Base-by-base conservation (phyloP, 2,797 vertebrate genomes). In the Tiaroga cobitis region DNA sequence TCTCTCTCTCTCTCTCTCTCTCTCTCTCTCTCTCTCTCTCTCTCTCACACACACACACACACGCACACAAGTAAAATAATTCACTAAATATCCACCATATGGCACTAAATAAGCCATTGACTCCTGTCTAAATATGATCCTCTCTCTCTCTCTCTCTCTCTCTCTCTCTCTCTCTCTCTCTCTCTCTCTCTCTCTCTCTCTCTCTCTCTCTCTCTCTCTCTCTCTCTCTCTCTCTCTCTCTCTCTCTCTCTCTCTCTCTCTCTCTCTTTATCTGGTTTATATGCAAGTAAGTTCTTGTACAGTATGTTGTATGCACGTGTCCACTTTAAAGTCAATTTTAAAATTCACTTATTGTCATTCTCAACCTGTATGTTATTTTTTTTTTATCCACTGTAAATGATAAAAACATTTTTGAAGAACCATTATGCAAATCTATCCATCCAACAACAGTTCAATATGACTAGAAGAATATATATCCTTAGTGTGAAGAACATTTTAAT, bases 41-140 rank as follows among this genome's bases (percentile, higher is more conserved):
- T n/a, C n/a, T n/a, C n/a, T n/a, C n/a, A n/a, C 72, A 77, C 86
- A 56, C 54, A 56, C 51, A 87, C 80, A 69, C 37, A 67, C 69
- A 34, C 41, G 11, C 9, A 43, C 41, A 11, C 41, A 43, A 0
- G 11, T 46, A 46, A 46, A 46, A 46, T 46, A 4, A 46, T 46
- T 83, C 51, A 80, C 39, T 46, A 69, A 86, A 74, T 80, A 56
- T 59, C 56, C 70, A 56, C 80, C 84, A 88, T 87, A 88, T 87
- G 87, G 78, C 69, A 37, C 41, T 46, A 26, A 81, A 81, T 78
- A 79, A 88, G 63, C 54, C 80, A 85, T 78, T 80, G 68, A 75
- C 21, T 69, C 24, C 56, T 69, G 68, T 84, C 19, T 61, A 39
- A 78, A 56, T 51, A 87, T 79, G 73, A 78, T 84, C 76, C 46